Evolutionary conservation across 2,797 vertebrate genomes (phyloP).

Genomic region (Siniperca scherzeri): DNA sequence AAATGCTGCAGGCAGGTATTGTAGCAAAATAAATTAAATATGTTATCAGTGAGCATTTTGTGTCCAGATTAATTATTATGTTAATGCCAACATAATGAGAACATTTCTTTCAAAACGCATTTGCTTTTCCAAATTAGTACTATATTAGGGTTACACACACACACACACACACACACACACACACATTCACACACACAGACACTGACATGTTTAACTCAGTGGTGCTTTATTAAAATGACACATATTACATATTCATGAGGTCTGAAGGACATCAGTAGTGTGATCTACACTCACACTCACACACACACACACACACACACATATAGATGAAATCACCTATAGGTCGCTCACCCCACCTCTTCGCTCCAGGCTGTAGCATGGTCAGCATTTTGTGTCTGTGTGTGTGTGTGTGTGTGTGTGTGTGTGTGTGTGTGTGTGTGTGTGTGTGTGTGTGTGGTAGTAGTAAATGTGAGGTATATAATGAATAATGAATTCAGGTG

Average conservation of each 20-base stretch:
- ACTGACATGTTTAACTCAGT: slow-evolving; percentile 37
- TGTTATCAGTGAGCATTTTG: background rate
- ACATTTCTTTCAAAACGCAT: background rate
- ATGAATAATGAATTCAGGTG: slow-evolving; percentile 77
- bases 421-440: slow-evolving; percentile 42
- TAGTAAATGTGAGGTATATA: slow-evolving; percentile 38
- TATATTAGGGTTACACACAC: background rate
- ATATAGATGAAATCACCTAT: slow-evolving; percentile 31
- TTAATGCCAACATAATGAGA: background rate
- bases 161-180: slow-evolving; percentile 13
- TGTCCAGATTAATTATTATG: background rate
- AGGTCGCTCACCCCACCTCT: slow-evolving; percentile 12
- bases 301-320: slow-evolving; percentile 22
- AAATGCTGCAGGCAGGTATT: background rate
- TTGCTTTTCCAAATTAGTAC: background rate
- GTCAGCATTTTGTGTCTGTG: slow-evolving; percentile 45
- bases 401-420: slow-evolving; percentile 24
- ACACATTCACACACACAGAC: background rate
- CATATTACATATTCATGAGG: slow-evolving; percentile 75
- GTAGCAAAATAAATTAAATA: no score
- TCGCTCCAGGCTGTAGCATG: slow-evolving; percentile 28
- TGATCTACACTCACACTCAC: slow-evolving; percentile 41
- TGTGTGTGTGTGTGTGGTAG: slow-evolving; percentile 18
- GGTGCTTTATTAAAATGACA: slow-evolving; percentile 70
- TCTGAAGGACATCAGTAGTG: slow-evolving; percentile 58